Evolutionary conservation across 2,797 vertebrate genomes (phyloP).

Genomic region (Siniperca scherzeri): DNA sequence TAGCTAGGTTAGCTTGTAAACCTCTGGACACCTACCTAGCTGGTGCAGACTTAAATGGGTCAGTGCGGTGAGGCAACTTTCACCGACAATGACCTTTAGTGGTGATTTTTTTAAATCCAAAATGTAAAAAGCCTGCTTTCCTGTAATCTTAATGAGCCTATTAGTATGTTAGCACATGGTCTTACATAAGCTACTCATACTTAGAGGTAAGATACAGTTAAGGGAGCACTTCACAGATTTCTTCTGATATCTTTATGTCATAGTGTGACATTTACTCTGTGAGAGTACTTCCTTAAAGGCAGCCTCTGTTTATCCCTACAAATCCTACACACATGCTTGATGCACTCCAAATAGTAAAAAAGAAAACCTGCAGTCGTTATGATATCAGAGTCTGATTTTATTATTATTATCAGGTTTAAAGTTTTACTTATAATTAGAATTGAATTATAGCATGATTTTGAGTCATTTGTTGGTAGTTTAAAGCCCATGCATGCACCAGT

Average conservation of each 20-base stretch:
- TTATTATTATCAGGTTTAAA: not conserved
- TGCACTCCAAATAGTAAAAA: not conserved
- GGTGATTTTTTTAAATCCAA: not conserved
- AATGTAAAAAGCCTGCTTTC: not conserved
- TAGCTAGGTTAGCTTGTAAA: slow-evolving; percentile 52
- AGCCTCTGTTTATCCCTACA: not conserved
- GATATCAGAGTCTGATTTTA: not conserved
- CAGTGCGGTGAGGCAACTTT: slow-evolving; percentile 22
- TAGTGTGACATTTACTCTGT: not conserved
- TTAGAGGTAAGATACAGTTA: not conserved
- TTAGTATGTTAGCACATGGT: not conserved
- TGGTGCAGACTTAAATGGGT: slow-evolving; percentile 50
- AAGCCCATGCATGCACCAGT: not conserved
- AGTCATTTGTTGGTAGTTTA: not conserved
- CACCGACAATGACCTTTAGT: too few relatives aligned
- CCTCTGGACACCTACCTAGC: slow-evolving; percentile 9
- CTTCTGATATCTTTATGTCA: too few relatives aligned
- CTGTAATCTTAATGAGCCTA: not conserved
- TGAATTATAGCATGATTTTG: not conserved
- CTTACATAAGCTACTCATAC: not conserved
- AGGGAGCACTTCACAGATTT: not conserved
- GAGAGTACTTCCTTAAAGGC: not conserved
- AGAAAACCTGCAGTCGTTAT: not conserved
- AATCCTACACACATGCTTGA: not conserved
- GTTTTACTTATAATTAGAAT: not conserved